Percentiles rank a stretch among this genome's conserved stretches.
Conservation (phyloP, 1,140 invertebrate species). For the Dinothrombium tinctorium region DNA sequence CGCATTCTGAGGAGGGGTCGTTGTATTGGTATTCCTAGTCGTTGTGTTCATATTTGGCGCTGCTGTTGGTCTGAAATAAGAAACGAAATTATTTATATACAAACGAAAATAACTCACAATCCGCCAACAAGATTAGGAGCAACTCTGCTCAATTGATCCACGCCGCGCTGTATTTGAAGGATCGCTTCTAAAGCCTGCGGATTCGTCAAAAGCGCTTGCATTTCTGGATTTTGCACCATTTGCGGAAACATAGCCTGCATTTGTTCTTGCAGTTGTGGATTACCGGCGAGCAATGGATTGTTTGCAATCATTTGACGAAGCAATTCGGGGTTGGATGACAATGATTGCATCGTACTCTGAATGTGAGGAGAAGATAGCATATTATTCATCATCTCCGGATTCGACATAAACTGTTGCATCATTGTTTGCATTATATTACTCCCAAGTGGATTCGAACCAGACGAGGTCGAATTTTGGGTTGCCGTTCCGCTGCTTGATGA, state of each 20-base stretch:
- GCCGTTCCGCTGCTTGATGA: slow-evolving; percentile 17
- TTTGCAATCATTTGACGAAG: slow-evolving; percentile 38
- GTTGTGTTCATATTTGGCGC: slow-evolving; percentile 18
- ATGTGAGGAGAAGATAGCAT: slow-evolving; percentile 77
- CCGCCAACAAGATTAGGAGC: slow-evolving; percentile 43
- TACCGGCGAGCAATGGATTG: slow-evolving; percentile 66
- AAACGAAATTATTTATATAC: too few relatives aligned
- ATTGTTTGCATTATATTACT: too few relatives aligned
- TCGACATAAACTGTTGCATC: too few relatives aligned
- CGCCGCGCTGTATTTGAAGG: slow-evolving; percentile 82
- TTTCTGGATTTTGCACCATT: slow-evolving; percentile 74
- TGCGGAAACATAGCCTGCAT: slow-evolving; percentile 65
- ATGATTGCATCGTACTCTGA: slow-evolving; percentile 56
- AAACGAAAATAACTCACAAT: not conserved
- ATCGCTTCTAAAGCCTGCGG: slow-evolving; percentile 77
- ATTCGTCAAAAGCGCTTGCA: slow-evolving; percentile 70
- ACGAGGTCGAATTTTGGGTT: too few relatives aligned
- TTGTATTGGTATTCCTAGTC: slow-evolving; percentile 9
- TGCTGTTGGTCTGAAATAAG: slow-evolving; percentile 13
- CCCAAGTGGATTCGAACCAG: too few relatives aligned
- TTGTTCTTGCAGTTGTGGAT: slow-evolving; percentile 62
- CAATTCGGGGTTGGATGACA: slow-evolving; percentile 59
- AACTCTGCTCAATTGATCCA: slow-evolving; percentile 63
- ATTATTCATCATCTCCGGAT: too few relatives aligned
- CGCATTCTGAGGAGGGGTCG: not conserved